A percentile compares a stretch with the other conserved stretches of the same genome.
Conservation (phyloP, 2,888 invertebrate genomes). For the Rhamphomyia laevipes region DNA sequence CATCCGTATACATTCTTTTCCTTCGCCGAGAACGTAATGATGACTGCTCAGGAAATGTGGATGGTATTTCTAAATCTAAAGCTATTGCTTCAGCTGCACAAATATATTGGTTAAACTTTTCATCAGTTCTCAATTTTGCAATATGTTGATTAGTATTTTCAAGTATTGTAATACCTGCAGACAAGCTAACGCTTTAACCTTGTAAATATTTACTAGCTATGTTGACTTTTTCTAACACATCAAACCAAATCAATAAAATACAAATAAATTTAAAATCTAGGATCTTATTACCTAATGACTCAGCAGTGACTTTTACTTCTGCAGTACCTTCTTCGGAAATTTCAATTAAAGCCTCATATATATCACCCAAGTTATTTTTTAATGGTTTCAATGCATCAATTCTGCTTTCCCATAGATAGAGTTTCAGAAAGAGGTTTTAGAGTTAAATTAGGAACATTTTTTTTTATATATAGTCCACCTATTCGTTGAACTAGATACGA, state of each 20-base stretch:
- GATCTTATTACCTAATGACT: constrained; percentile 6
- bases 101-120: neutral
- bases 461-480: neutral
- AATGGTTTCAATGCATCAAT: constrained; percentile 5
- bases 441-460: neutral
- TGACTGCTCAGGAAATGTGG: neutral
- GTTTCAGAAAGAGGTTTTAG: constrained; percentile 3
- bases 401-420: constrained; percentile 4
- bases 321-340: constrained; percentile 1
- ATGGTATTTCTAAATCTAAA: neutral
- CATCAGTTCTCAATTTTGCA: neutral
- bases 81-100: neutral
- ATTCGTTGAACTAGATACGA: neutral
- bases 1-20: constrained; percentile 1
- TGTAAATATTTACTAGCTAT: constrained; percentile 1
- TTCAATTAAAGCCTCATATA: constrained; percentile 5
- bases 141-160: neutral
- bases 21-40: neutral
- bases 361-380: constrained; percentile 1
- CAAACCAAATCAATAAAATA: constrained; percentile 3
- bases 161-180: neutral
- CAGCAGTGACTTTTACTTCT: constrained; percentile 1
- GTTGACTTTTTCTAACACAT: constrained; percentile 7
- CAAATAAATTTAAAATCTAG: constrained; percentile 6
- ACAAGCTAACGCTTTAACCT: neutral